These are phyloP conservation scores for Omphaloscelis lunosa DNA, from an alignment of 2,888 invertebrate genomes.

Conservation along the genomic window DNA sequence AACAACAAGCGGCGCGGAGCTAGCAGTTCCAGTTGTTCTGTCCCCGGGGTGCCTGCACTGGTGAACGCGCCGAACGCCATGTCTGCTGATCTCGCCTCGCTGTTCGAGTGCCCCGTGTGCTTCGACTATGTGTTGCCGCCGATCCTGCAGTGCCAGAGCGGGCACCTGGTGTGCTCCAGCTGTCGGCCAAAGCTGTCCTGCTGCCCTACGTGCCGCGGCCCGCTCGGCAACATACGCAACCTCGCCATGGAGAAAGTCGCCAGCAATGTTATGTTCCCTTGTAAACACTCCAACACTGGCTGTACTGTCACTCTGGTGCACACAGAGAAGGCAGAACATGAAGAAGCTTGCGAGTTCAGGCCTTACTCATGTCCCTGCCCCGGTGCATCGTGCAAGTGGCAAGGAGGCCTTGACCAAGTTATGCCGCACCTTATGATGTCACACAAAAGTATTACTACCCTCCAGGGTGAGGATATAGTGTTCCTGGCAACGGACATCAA, in stretches of 20 bases:
- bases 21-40: slow-evolving; percentile 90
- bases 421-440: slow-evolving; percentile 99
- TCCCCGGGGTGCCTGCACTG: slow-evolving; percentile 88
- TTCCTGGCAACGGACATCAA: slow-evolving; percentile 99
- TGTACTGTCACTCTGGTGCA: slow-evolving; percentile 97
- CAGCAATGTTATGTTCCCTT: slow-evolving; percentile 99
- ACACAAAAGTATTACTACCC: slow-evolving; percentile 99
- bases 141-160: slow-evolving; percentile 99
- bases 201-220: slow-evolving; percentile 99
- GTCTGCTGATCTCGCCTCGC: slow-evolving; percentile 96
- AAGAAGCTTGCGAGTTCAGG: slow-evolving; percentile 99
- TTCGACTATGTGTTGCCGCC: slow-evolving; percentile 99
- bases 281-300: slow-evolving; percentile 99
- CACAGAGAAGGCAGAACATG: slow-evolving; percentile 99
- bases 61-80: slow-evolving; percentile 92
- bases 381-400: slow-evolving; percentile 99
- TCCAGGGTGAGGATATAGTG: slow-evolving; percentile 99
- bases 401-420: slow-evolving; percentile 98
- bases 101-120: slow-evolving; percentile 99
- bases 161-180: slow-evolving; percentile 99
- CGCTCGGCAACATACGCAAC: slow-evolving; percentile 98
- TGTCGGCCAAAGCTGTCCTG: slow-evolving; percentile 99
- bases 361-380: slow-evolving; percentile 99
- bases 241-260: slow-evolving; percentile 99
- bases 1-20: slow-evolving; percentile 90